These are phyloP conservation scores for Nomada goodeniana DNA, from an alignment of 2,888 invertebrate species.

Conservation along the genomic window DNA sequence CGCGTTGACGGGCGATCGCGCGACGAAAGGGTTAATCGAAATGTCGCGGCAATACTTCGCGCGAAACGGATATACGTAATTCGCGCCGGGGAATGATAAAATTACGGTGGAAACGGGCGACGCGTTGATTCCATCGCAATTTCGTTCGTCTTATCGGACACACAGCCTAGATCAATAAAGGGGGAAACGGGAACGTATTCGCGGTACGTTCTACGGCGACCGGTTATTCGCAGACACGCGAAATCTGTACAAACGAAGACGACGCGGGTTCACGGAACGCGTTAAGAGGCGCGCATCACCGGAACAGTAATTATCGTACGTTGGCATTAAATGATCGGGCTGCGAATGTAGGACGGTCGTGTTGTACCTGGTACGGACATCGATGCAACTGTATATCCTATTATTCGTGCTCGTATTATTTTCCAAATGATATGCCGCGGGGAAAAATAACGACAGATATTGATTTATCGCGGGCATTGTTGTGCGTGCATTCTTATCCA, in stretches of 20 bases:
- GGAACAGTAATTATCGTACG: too few species aligned
- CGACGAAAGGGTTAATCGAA: slow-evolving; percentile 38
- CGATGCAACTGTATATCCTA: too few species aligned
- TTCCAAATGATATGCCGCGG: too few species aligned
- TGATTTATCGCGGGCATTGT: too few species aligned
- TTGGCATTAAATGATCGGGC: too few species aligned
- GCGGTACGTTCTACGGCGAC: slow-evolving; percentile 3
- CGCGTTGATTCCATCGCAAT: not conserved
- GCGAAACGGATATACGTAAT: not conserved
- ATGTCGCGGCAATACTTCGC: slow-evolving; percentile 21
- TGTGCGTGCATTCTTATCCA: too few species aligned
- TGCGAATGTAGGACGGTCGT: too few species aligned
- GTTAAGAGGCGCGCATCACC: not conserved
- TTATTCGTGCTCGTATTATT: too few species aligned
- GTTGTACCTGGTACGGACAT: too few species aligned
- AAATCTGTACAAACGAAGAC: too few species aligned
- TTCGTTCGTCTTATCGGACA: slow-evolving; percentile 22
- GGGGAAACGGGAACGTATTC: slow-evolving; percentile 2
- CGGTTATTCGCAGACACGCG: slow-evolving; percentile 14
- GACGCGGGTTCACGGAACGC: not conserved
- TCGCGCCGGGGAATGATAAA: slow-evolving; percentile 1
- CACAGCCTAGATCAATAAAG: slow-evolving; percentile 53
- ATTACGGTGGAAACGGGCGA: not conserved
- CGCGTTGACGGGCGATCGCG: slow-evolving; percentile 3
- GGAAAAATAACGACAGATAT: too few species aligned